A percentile compares a stretch with the other conserved stretches of the same genome.
phyloP scores from a whole-genome alignment of 2,797 vertebrate genomes.

The Gobio occitaniae region DNA sequence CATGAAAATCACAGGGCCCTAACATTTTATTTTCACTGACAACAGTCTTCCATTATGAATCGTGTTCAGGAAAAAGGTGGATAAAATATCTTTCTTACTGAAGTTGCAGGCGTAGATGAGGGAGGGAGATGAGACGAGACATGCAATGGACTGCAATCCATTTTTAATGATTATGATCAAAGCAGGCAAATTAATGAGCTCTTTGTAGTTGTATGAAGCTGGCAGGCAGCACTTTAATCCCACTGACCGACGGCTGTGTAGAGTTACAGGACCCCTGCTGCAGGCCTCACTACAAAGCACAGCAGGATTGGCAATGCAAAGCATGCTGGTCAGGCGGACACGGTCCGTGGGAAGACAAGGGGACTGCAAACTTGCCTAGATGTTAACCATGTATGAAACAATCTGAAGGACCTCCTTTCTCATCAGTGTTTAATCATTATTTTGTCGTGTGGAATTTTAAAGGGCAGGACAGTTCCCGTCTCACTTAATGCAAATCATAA shows the following conservation, averaged over 20 bases:
- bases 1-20: neutral
- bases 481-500: neutral
- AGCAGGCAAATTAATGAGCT: conserved; percentile 51
- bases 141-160: conserved; percentile 29
- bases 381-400: neutral
- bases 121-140: neutral
- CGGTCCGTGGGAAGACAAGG: neutral
- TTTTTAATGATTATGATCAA: conserved; percentile 61
- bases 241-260: neutral
- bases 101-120: conserved; percentile 18
- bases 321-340: neutral
- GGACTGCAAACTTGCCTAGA: neutral
- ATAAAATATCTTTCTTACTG: neutral
- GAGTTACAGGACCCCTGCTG: conserved; percentile 10
- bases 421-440: neutral
- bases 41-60: neutral
- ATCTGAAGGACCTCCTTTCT: conserved; percentile 6
- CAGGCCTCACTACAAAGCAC: conserved; percentile 20
- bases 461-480: neutral
- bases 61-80: neutral
- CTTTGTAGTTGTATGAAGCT: conserved; percentile 40
- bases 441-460: neutral
- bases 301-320: conserved; percentile 1
- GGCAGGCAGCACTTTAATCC: conserved; percentile 40
- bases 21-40: neutral